Conservation (phyloP, 2,888 invertebrate species). For the Alviniconcha strummeri region DNA sequence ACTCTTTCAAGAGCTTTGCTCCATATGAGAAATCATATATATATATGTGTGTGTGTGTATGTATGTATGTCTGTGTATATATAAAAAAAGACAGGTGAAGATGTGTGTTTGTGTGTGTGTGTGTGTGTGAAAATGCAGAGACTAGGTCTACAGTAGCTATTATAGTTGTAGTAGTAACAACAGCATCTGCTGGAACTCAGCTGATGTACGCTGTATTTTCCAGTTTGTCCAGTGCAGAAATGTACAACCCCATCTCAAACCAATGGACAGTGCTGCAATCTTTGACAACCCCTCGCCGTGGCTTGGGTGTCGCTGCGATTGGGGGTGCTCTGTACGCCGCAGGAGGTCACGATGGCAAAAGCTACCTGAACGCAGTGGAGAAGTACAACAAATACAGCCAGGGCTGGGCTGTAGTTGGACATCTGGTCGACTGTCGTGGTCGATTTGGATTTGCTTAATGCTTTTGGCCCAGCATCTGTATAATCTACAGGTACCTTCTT, state of each 20-base stretch:
- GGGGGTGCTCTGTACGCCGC: conserved; percentile 41
- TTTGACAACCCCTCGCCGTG: conserved; percentile 35
- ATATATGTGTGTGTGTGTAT: neutral
- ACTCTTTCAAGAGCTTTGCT: neutral
- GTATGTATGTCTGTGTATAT: neutral
- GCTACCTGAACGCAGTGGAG: conserved; percentile 34
- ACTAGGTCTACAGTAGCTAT: neutral
- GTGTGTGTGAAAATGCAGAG: neutral
- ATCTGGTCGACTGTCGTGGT: conserved; percentile 36
- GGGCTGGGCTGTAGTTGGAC: conserved; percentile 38
- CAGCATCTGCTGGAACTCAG: neutral
- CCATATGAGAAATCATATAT: neutral
- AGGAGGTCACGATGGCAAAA: conserved; percentile 44
- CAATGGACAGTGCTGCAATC: conserved; percentile 38
- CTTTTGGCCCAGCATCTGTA: neutral
- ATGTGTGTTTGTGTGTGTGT: neutral
- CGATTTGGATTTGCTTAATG: conserved; percentile 38
- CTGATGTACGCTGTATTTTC: neutral
- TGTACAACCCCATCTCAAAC: conserved; percentile 32
- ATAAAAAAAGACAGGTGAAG: too few relatives aligned
- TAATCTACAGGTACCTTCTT: neutral
- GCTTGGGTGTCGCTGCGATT: conserved; percentile 36
- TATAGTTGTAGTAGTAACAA: neutral
- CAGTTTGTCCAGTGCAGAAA: conserved; percentile 41
- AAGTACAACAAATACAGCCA: conserved; percentile 35